Percentiles rank a stretch among this genome's conserved stretches.
These are phyloP conservation scores for Channa maculata DNA, from an alignment of 2,113 vertebrate species.

Conservation along the genomic window DNA sequence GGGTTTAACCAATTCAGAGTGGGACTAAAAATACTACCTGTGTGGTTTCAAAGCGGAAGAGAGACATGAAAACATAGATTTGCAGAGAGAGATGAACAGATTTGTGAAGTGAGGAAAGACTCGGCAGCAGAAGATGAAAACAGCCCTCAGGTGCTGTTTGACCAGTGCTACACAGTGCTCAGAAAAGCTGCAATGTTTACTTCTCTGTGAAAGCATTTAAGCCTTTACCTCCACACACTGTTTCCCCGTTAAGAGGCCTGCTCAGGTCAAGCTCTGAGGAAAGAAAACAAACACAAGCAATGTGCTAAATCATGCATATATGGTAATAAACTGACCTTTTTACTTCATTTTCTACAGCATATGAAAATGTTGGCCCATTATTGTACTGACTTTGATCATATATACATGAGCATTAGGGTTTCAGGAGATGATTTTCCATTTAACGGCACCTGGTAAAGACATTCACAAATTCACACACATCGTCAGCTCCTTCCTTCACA, in stretches of 20 bases:
- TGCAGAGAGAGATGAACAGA: slow-evolving; percentile 52
- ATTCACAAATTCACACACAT: too few relatives aligned
- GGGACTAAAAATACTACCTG: slow-evolving; percentile 27
- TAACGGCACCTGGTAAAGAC: too few relatives aligned
- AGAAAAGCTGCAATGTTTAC: slow-evolving; percentile 46
- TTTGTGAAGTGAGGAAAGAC: slow-evolving; percentile 37
- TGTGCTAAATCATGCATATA: too few relatives aligned
- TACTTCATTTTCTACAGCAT: too few relatives aligned
- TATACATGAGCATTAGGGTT: too few relatives aligned
- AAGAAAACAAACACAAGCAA: not conserved
- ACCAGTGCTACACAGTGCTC: slow-evolving; percentile 36
- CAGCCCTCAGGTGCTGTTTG: slow-evolving; percentile 57
- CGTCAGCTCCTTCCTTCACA: too few relatives aligned
- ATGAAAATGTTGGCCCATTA: too few relatives aligned
- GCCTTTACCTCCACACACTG: slow-evolving; percentile 29
- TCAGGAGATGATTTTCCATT: too few relatives aligned
- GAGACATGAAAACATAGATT: slow-evolving; percentile 43
- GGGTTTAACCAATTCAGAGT: slow-evolving; percentile 25
- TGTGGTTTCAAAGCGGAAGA: slow-evolving; percentile 38
- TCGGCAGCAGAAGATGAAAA: slow-evolving; percentile 46
- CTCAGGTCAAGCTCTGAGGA: slow-evolving; percentile 15
- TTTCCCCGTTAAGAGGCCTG: slow-evolving; percentile 21
- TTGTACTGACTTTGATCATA: too few relatives aligned
- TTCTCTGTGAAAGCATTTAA: slow-evolving; percentile 30
- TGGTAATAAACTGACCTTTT: too few relatives aligned